phyloP scores from a whole-genome alignment of 2,113 vertebrate species.

The Uria lomvia region DNA sequence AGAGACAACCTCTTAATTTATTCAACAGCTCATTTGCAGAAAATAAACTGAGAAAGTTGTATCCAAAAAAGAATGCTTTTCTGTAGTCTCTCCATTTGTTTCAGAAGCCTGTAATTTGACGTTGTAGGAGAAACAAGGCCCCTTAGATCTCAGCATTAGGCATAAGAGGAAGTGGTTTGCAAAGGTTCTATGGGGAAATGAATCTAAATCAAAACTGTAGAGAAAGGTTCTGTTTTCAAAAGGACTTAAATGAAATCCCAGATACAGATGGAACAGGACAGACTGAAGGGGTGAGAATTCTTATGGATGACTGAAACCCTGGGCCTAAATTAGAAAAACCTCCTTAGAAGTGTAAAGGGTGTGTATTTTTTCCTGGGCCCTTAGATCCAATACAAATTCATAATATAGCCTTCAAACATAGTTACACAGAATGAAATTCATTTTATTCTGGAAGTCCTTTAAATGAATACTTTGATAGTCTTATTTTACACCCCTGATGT shows the following conservation, averaged over 20 bases:
- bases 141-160: neutral
- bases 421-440: neutral
- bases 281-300: neutral
- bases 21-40: neutral
- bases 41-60: neutral
- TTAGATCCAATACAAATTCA: neutral
- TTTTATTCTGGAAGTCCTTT: neutral
- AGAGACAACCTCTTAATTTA: neutral
- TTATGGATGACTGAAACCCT: neutral
- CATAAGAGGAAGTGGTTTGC: neutral
- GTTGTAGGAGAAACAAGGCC: neutral
- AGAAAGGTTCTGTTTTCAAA: neutral
- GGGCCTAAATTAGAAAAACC: neutral
- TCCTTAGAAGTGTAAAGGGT: neutral
- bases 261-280: neutral
- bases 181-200: neutral
- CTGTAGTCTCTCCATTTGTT: neutral
- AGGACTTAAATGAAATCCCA: neutral
- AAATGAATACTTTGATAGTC: neutral
- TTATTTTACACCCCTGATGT: neutral
- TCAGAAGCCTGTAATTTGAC: neutral
- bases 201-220: neutral
- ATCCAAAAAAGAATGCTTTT: neutral
- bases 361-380: neutral
- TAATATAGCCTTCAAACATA: neutral